Conservation (phyloP, 2,113 vertebrate species). For the Platichthys flesus region DNA sequence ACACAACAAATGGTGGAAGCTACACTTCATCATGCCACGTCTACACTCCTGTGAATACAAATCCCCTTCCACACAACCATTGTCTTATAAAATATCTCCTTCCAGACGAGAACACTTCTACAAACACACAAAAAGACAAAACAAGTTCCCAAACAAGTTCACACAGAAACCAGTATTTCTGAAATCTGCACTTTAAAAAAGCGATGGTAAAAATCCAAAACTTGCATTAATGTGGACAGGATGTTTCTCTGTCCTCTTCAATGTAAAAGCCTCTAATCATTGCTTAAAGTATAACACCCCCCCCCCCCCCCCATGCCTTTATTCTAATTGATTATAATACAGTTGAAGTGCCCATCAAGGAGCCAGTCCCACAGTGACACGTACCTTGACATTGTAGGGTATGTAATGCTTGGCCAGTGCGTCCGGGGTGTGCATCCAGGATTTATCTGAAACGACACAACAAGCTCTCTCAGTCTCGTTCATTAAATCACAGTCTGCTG, state of each 20-base stretch:
- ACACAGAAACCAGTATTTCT: too few relatives aligned
- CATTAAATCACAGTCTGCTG: background rate
- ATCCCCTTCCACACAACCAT: too few relatives aligned
- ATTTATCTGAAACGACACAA: conserved; percentile 92
- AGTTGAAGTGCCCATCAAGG: background rate
- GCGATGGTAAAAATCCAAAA: too few relatives aligned
- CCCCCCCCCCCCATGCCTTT: background rate
- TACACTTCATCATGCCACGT: background rate
- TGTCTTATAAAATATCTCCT: too few relatives aligned
- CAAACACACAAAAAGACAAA: too few relatives aligned
- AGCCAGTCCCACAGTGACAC: conserved; percentile 42
- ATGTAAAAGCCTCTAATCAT: background rate
- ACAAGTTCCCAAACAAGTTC: too few relatives aligned
- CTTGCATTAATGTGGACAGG: too few relatives aligned
- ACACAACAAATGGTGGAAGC: background rate
- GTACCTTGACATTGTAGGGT: conserved; percentile 96
- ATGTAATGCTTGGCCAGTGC: conserved; percentile 98
- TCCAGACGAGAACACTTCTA: too few relatives aligned
- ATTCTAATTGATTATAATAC: background rate
- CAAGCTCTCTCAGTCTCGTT: conserved; percentile 47
- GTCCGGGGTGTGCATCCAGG: conserved; percentile 99
- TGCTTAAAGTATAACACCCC: too few relatives aligned
- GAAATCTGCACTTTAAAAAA: too few relatives aligned
- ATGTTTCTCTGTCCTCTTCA: background rate
- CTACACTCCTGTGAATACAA: too few relatives aligned